Base-by-base conservation (phyloP, 1,140 invertebrate genomes). In the Ganaspis sp. region DNA sequence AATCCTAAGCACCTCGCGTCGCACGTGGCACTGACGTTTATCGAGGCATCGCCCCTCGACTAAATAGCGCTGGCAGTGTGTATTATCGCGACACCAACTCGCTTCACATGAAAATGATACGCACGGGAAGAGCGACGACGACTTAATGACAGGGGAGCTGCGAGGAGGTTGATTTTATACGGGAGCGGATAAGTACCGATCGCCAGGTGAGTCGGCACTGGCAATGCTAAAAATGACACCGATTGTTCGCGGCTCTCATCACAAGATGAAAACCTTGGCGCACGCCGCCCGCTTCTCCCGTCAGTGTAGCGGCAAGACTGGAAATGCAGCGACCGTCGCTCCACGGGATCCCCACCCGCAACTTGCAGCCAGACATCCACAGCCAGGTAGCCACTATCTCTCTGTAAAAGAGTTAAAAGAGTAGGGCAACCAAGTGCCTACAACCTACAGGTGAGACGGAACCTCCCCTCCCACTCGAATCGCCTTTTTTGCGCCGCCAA, bases 391-490 rank as follows among this genome's bases (percentile, higher is more conserved):
- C 72, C 26, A 58, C 40, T 21, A 38, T 29, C 76, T n/a, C 6
- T n/a, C 15, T 49, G 45, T 49, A n/a, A 49, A 49, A 49, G 45
- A 49, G 45, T 49, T 49, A 45, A 45, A 38, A 81, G 85, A 88
- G 87, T 86, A 86, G 85, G 87, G 84, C 78, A 86, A 84, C 84
- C 81, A 85, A 87, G 84, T 85, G 82, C 83, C 81, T 34, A 34
- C 29, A 34, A 34, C 4, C 12, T 77, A 79, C 87, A 88, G 87
- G 87, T 88, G 87, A 88, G 86, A 87, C 79, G 72, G 54, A 69
- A 70, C 71, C 70, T 73, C 77, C 76, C 75, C 38, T 45, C 21
- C 17, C 26, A 38, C 69, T 72, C 17, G 21, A 15, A 19, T 45
- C 9, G 19, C 70, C 40, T 49, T 45, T 42, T 26, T 42, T 15